phyloP scores from a whole-genome alignment of 2,888 invertebrate species.

The Cataglyphis albicans region DNA sequence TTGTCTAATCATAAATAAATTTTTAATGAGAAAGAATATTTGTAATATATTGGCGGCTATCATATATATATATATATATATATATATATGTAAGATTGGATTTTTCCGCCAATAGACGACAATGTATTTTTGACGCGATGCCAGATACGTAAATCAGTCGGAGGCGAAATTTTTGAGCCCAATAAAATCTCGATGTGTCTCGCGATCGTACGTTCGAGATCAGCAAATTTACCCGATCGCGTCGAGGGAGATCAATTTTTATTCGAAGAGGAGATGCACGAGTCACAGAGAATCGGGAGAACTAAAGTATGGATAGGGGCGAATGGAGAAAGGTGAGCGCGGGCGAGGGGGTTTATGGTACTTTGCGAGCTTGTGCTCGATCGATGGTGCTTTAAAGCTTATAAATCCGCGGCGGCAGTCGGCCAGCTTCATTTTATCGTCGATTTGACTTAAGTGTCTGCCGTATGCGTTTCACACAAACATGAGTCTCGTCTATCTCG shows the following conservation, averaged over 20 bases:
- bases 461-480: slow-evolving; percentile 24
- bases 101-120: slow-evolving; percentile 23
- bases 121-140: slow-evolving; percentile 20
- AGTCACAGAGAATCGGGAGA: slow-evolving; percentile 19
- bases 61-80: too few species aligned
- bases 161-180: slow-evolving; percentile 24
- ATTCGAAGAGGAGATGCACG: slow-evolving; percentile 29
- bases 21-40: not conserved
- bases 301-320: not conserved
- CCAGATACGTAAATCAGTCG: slow-evolving; percentile 4
- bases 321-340: slow-evolving; percentile 9
- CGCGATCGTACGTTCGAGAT: slow-evolving; percentile 33
- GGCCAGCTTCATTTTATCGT: slow-evolving; percentile 58
- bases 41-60: not conserved
- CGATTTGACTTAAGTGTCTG: slow-evolving; percentile 56
- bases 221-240: slow-evolving; percentile 35
- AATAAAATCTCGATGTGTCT: slow-evolving; percentile 41
- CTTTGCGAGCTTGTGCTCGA: slow-evolving; percentile 56
- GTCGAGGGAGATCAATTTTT: slow-evolving; percentile 55
- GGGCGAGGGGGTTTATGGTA: slow-evolving; percentile 52
- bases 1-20: not conserved
- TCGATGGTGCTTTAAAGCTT: slow-evolving; percentile 64
- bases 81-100: too few species aligned
- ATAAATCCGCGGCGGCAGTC: slow-evolving; percentile 56
- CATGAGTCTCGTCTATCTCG: slow-evolving; percentile 36